Base-by-base conservation (phyloP, 2,797 vertebrate genomes). In the Centropyge bicolor region DNA sequence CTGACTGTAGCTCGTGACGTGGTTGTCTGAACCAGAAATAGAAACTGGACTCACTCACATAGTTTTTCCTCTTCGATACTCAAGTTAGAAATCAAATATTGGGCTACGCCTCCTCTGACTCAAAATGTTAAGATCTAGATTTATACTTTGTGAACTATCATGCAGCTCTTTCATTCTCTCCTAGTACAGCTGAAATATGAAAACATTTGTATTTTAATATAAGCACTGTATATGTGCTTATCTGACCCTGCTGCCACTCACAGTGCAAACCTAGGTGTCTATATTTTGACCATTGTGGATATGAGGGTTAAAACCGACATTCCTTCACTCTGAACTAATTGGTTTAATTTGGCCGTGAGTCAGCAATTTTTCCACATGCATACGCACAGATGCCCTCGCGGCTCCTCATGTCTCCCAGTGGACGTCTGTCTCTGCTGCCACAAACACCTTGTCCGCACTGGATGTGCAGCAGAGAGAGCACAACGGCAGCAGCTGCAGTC, bases 401-500 rank as follows among this genome's bases (percentile, higher is more conserved):
- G 64, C 48, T 65, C 19, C 16, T 10, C 52, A 31, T 66, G 11
- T 59, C 35, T 80, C 80, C 85, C 73, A 46, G 1, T 0, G 73
- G 67, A 85, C 70, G 70, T 63, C 60, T 52, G 65, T 76, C 64
- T 19, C 68, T 77, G 79, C 80, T 61, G 54, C 59, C 68, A 19
- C 46, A 13, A 72, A 70, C 71, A 60, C 43, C 70, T 78, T 43
- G 24, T 75, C 54, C 43, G 24, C 24, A 46, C 52, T 64, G 77
- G 22, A 35, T 59, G 38, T 54, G 71, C 54, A 57, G 36, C 3
- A 4, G 27, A 74, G 63, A 43, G 27, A 60, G 40, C 20, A 77
- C 64, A 75, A 46, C 57, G 54, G 78, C 56, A 70, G 79, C 79
- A 78, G 82, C 76, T 81, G 79, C 55, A 81, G 52, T 41, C 57